A percentile compares a stretch with the other conserved stretches of the same genome.
These are phyloP conservation scores for Drosophila ambigua DNA, from an alignment of 1,140 invertebrate genomes.

Conservation along the genomic window DNA sequence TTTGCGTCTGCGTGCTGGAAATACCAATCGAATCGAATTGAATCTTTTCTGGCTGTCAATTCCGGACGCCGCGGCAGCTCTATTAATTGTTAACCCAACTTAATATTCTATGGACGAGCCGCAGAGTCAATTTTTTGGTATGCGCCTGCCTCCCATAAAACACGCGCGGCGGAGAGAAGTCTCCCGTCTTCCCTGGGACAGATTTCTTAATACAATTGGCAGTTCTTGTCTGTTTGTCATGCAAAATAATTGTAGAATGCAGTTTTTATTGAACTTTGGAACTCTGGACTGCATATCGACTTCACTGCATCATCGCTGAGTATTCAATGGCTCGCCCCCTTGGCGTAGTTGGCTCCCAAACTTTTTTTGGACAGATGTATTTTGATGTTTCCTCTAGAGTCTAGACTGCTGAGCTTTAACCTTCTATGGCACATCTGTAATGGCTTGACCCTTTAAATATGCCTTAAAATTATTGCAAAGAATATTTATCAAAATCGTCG, in stretches of 20 bases:
- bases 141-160: conserved; percentile 40
- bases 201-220: conserved; percentile 36
- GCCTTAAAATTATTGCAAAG: too few relatives aligned
- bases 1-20: conserved; percentile 61
- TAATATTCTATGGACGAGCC: conserved; percentile 40
- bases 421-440: too few relatives aligned
- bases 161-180: conserved; percentile 32
- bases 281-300: too few relatives aligned
- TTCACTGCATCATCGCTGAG: too few relatives aligned
- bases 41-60: conserved; percentile 35
- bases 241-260: conserved; percentile 60
- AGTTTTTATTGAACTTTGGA: neutral
- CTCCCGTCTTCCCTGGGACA: conserved; percentile 11
- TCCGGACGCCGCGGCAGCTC: conserved; percentile 40
- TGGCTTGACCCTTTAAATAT: too few relatives aligned
- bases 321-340: too few relatives aligned
- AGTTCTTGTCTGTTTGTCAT: conserved; percentile 69
- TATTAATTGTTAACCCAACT: conserved; percentile 42
- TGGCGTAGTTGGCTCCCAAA: too few relatives aligned
- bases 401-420: too few relatives aligned
- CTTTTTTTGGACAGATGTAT: too few relatives aligned
- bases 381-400: too few relatives aligned
- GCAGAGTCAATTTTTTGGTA: conserved; percentile 26
- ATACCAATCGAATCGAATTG: conserved; percentile 59
- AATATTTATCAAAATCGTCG: too few relatives aligned